Conservation (phyloP, 2,797 vertebrate genomes). For the Eidolon dupreanum region DNA sequence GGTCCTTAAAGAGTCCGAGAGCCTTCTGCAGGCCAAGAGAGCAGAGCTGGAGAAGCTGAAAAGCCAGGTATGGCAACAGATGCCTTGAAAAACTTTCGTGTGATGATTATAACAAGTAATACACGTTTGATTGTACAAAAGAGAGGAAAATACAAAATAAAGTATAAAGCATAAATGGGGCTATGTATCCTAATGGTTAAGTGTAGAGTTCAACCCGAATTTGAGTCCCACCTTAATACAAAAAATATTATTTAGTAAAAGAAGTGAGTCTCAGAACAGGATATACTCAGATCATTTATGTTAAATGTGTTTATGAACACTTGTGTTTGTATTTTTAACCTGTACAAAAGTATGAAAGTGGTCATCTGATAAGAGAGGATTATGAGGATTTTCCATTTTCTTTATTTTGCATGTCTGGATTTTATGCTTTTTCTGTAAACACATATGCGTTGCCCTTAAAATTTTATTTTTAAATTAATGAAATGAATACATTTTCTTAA, state of each 20-base stretch:
- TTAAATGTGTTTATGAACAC: slow-evolving; percentile 16
- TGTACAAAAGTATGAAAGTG: background rate
- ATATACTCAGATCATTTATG: background rate
- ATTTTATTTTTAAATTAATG: background rate
- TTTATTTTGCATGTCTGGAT: background rate
- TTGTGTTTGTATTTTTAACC: background rate
- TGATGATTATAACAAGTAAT: background rate
- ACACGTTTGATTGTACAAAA: background rate
- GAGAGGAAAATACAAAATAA: background rate
- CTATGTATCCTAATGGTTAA: background rate
- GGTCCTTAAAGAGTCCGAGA: slow-evolving; percentile 86
- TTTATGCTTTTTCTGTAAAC: slow-evolving; percentile 11
- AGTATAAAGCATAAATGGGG: background rate
- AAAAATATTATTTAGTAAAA: background rate
- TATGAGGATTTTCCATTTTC: background rate
- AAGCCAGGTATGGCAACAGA: slow-evolving; percentile 81
- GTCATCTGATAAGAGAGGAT: background rate
- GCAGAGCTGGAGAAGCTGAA: slow-evolving; percentile 85
- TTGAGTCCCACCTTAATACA: background rate
- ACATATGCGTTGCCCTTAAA: background rate
- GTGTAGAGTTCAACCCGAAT: background rate
- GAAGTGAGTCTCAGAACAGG: background rate
- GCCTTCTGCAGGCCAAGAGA: slow-evolving; percentile 84
- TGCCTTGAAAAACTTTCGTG: background rate
- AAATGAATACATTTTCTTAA: background rate